Conservation (phyloP, 1,140 invertebrate species). For the Laupala kohalensis region DNA sequence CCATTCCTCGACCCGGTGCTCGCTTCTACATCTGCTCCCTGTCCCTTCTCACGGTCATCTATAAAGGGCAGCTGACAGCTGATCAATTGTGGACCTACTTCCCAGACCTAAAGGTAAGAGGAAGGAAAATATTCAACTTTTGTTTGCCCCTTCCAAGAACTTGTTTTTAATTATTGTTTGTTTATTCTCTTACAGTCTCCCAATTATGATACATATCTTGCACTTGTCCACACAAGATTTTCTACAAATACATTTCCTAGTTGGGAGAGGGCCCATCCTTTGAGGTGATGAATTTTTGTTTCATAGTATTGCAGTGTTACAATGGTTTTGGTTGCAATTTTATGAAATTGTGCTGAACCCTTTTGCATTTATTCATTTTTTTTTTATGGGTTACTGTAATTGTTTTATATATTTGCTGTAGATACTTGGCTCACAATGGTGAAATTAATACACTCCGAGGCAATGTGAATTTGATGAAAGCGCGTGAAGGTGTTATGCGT, state of each 20-base stretch:
- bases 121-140: background rate
- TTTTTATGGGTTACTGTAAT: background rate
- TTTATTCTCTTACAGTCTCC: slow-evolving; percentile 36
- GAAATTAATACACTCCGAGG: slow-evolving; percentile 98
- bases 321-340: background rate
- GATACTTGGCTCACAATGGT: slow-evolving; percentile 94
- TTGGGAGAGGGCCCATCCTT: slow-evolving; percentile 97
- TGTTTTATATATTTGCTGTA: slow-evolving; percentile 26
- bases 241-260: slow-evolving; percentile 98
- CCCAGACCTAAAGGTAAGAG: slow-evolving; percentile 42
- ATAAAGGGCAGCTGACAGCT: slow-evolving; percentile 95
- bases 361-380: slow-evolving; percentile 9
- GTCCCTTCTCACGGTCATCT: slow-evolving; percentile 79
- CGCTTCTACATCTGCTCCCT: slow-evolving; percentile 96
- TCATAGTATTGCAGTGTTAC: background rate
- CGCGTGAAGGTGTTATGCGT: slow-evolving; percentile 95
- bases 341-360: background rate
- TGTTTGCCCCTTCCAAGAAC: background rate
- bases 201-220: slow-evolving; percentile 84
- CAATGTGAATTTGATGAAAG: slow-evolving; percentile 97
- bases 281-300: slow-evolving; percentile 50
- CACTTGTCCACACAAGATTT: slow-evolving; percentile 92
- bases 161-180: background rate
- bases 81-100: slow-evolving; percentile 88
- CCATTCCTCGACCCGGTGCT: slow-evolving; percentile 63